Base-by-base conservation (phyloP, 2,797 vertebrate species). In the Coilia nasus region DNA sequence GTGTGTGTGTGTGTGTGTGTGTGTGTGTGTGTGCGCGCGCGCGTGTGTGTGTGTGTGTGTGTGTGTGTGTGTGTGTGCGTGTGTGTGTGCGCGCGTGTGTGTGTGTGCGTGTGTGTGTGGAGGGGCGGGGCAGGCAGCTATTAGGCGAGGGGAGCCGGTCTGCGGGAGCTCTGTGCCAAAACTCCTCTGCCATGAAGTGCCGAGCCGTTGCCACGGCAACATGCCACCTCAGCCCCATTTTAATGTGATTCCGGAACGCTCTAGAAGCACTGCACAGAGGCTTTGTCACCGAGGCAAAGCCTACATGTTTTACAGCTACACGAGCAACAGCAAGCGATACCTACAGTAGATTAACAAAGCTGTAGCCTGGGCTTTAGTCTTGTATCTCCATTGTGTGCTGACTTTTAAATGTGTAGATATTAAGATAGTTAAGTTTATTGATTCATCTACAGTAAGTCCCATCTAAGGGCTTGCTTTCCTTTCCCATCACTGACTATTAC, bases 181-280 rank as follows among this genome's bases (percentile, higher is more conserved):
- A 96, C 94, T 93, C 90, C 91, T 93, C 90, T 87, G 93, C 92
- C 89, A 0, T 81, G 86, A 86, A 92, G 91, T 75, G 67, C 92
- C 91, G 92, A 95, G 85, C 83, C 84, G 97, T 98, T 97, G 93
- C 95, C 96, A 96, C 96, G 92, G 96, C 91, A 98, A 98, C 97
- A 54, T 84, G 88, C 91, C 87, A 89, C 88, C 85, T 85, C 84
- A 90, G 89, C 92, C 91, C 88, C 86, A 82, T 90, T 88, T 90
- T 89, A 91, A 93, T 90, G 86, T 86, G 87, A 91, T 83, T 90
- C 85, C 87, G 90, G 89, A 59, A 86, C 86, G 90, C 83, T 31
- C 84, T 80, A 75, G 85, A 35, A 4, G 67, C 67, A 75, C 67
- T 5, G 67, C 28, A 35, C 28, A 75, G 3, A 75, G 15, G 14